Percentiles rank a stretch among this genome's conserved stretches.
Evolutionary conservation across 2,113 vertebrate genomes (phyloP).

Genomic region (Thalassarche chlororhynchos): DNA sequence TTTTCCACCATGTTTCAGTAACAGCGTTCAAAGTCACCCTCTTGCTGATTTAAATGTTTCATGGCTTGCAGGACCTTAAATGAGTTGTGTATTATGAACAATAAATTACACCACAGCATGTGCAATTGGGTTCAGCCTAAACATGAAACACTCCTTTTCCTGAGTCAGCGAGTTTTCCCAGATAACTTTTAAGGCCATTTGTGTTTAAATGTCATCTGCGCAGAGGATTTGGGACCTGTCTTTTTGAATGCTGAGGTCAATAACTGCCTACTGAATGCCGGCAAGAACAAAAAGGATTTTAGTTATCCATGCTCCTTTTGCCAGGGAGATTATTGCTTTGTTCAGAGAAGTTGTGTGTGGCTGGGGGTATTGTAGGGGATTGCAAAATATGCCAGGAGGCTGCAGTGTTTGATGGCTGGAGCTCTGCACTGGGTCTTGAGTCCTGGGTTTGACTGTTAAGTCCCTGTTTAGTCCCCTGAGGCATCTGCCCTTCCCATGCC

Average conservation of each 20-base stretch:
- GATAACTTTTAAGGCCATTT: background rate
- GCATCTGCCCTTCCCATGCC: background rate
- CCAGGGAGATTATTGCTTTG: background rate
- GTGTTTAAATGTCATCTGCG: background rate
- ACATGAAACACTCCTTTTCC: background rate
- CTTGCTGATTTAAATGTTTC: conserved; percentile 26
- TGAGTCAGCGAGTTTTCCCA: background rate
- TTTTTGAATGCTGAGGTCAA: background rate
- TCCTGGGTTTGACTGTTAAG: background rate
- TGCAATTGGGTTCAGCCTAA: background rate
- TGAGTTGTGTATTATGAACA: conserved; percentile 22
- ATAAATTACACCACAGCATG: conserved; percentile 19
- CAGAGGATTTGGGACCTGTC: background rate
- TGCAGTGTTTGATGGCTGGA: background rate
- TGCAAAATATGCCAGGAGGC: background rate
- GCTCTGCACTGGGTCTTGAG: background rate
- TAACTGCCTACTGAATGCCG: background rate
- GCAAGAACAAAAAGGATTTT: background rate
- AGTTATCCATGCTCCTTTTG: background rate
- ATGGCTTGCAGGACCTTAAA: conserved; percentile 22
- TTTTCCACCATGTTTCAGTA: background rate
- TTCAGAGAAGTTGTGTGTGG: background rate
- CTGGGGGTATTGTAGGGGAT: background rate
- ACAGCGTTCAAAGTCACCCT: background rate
- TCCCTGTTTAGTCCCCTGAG: background rate